Evolutionary conservation across 2,888 invertebrate genomes (phyloP).

Genomic region (Myopa tessellatipennis): DNA sequence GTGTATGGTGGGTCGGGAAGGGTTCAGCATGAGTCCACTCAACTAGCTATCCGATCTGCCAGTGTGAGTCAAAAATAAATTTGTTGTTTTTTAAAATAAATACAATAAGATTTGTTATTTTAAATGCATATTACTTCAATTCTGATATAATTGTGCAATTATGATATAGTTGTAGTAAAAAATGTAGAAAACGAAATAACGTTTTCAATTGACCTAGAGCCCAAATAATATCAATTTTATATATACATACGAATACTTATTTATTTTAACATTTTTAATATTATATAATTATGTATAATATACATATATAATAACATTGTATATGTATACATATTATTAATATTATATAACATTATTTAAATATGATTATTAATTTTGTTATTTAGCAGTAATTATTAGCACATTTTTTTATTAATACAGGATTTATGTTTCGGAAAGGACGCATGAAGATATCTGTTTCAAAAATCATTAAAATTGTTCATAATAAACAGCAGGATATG

Average conservation of each 20-base stretch:
- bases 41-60: too few relatives aligned
- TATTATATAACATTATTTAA: background rate
- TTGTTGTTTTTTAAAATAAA: too few relatives aligned
- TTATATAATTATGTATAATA: background rate
- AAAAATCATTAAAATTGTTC: conserved; percentile 88
- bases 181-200: background rate
- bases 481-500: conserved; percentile 77
- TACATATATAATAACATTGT: too few relatives aligned
- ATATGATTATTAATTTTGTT: background rate
- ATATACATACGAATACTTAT: too few relatives aligned
- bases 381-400: background rate
- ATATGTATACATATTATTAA: background rate
- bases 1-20: too few relatives aligned
- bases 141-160: background rate
- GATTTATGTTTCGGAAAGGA: conserved; percentile 94
- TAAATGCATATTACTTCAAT: too few relatives aligned
- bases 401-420: conserved; percentile 46
- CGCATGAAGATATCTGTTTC: conserved; percentile 97
- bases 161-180: conserved; percentile 9
- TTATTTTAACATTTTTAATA: background rate
- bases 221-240: too few relatives aligned
- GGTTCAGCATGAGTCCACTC: too few relatives aligned
- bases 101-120: too few relatives aligned
- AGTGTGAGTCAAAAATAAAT: too few relatives aligned
- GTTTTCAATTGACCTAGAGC: background rate